Evolutionary conservation across 2,113 vertebrate genomes (phyloP).

Genomic region (Leuciscus idus): DNA sequence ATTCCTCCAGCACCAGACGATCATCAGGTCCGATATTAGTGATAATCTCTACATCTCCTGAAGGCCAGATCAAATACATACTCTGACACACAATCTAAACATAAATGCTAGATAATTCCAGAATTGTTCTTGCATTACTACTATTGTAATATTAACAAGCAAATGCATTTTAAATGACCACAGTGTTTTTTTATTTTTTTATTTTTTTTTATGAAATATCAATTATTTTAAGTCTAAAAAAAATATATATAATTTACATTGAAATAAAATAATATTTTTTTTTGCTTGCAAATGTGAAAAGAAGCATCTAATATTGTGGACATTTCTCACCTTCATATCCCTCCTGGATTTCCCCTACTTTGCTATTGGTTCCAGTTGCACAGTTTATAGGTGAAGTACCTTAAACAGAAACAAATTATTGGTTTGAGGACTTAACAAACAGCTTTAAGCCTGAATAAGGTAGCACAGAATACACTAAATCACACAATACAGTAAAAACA

Average conservation of each 20-base stretch:
- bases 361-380: rapidly evolving
- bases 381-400: slow-evolving; percentile 55
- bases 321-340: slow-evolving; percentile 54
- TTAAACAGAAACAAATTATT: background rate
- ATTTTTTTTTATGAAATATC: background rate
- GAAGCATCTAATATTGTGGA: background rate
- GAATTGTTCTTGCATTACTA: background rate
- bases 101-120: background rate
- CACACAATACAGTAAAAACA: background rate
- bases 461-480: background rate
- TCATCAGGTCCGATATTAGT: no score
- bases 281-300: background rate
- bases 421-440: background rate
- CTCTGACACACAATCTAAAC: background rate
- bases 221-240: no score
- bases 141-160: background rate
- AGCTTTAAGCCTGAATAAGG: background rate
- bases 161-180: background rate
- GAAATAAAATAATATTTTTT: background rate
- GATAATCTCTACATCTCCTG: slow-evolving; percentile 57
- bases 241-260: no score
- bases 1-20: no score
- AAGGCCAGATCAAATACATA: background rate
- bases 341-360: slow-evolving; percentile 34
- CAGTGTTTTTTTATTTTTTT: no score